A percentile compares a stretch with the other conserved stretches of the same genome.
phyloP scores from a whole-genome alignment of 2,113 vertebrate genomes.

The Rattus norvegicus region GRCr8 NC_086023.1:159084001-159084500 shows the following conservation, averaged over 20 bases:
- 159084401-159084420: neutral
- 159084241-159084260: too few relatives aligned
- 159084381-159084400: neutral
- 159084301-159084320: too few relatives aligned
- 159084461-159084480: neutral
- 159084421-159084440: slow-evolving; percentile 4
- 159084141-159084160: too few relatives aligned
- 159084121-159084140: neutral
- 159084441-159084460: neutral
- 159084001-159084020: neutral
- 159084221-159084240: too few relatives aligned
- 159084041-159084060: neutral
- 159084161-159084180: too few relatives aligned
- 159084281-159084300: too few relatives aligned
- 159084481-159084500: neutral
- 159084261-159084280: too few relatives aligned
- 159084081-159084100: slow-evolving; percentile 18
- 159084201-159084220: too few relatives aligned
- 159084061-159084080: slow-evolving; percentile 10
- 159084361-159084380: slow-evolving; percentile 21
- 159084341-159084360: slow-evolving; percentile 42
- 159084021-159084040: neutral
- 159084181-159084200: too few relatives aligned
- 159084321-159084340: slow-evolving; percentile 46
- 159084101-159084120: slow-evolving; percentile 14